phyloP scores from a whole-genome alignment of 2,113 vertebrate species.

The Noturus placidus region DNA sequence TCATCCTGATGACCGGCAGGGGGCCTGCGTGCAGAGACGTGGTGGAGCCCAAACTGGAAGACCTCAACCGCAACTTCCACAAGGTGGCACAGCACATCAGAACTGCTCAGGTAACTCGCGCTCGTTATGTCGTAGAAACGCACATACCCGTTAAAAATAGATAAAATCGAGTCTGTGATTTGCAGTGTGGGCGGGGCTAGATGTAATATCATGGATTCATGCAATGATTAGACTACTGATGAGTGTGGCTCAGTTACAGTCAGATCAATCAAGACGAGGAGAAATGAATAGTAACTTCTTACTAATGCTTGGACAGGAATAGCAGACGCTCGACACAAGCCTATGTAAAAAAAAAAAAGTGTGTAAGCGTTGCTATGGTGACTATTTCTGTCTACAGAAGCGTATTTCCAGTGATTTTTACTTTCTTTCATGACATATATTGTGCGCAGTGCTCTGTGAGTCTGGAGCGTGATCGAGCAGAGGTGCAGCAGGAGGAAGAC shows the following conservation, averaged over 20 bases:
- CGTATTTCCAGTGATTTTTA: too few relatives aligned
- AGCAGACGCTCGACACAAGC: not conserved
- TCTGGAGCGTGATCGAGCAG: slow-evolving; percentile 66
- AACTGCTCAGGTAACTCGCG: slow-evolving; percentile 77
- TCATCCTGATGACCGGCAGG: slow-evolving; percentile 85
- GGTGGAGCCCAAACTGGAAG: slow-evolving; percentile 89
- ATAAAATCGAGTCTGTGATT: not conserved
- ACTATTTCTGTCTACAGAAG: not conserved
- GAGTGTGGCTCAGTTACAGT: not conserved
- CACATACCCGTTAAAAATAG: too few relatives aligned
- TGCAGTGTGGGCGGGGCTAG: not conserved
- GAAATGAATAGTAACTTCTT: not conserved
- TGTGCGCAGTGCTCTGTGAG: slow-evolving; percentile 74
- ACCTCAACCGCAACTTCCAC: slow-evolving; percentile 91
- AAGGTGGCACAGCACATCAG: slow-evolving; percentile 94
- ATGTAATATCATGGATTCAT: not conserved
- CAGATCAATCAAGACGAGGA: too few relatives aligned
- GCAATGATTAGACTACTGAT: not conserved
- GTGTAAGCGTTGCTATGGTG: too few relatives aligned
- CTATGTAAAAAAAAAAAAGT: not conserved
- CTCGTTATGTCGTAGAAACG: not conserved
- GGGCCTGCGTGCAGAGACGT: slow-evolving; percentile 83
- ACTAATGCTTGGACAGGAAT: too few relatives aligned
- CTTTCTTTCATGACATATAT: not conserved
- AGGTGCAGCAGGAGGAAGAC: slow-evolving; percentile 53